Percentiles rank a stretch among this genome's conserved stretches.
Conservation (phyloP, 2,113 vertebrate genomes). For the Ascaphus truei region DNA sequence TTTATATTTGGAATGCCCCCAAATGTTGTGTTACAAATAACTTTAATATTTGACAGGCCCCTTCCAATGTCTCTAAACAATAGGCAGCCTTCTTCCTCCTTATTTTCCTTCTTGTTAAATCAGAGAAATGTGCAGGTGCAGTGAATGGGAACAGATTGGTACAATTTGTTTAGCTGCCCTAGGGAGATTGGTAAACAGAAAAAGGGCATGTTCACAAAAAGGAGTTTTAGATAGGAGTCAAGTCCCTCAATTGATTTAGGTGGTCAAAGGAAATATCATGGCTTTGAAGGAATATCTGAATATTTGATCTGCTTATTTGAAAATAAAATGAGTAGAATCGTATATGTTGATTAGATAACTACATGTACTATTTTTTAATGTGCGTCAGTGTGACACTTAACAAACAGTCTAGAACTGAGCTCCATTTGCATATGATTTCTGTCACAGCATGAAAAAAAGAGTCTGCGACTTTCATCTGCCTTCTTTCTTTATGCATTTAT, state of each 20-base stretch:
- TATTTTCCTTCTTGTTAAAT: not conserved
- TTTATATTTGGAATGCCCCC: not conserved
- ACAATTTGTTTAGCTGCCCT: slow-evolving; percentile 34
- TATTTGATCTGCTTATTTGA: slow-evolving; percentile 48
- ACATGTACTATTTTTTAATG: slow-evolving; percentile 56
- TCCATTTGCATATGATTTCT: slow-evolving; percentile 66
- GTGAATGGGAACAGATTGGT: slow-evolving; percentile 19
- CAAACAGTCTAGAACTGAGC: slow-evolving; percentile 62
- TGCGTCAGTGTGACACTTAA: slow-evolving; percentile 55
- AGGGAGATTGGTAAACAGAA: slow-evolving; percentile 31
- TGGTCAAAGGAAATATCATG: slow-evolving; percentile 32
- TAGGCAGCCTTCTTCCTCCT: not conserved
- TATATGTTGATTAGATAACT: slow-evolving; percentile 54
- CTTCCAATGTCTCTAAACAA: too few species aligned
- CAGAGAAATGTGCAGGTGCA: not conserved
- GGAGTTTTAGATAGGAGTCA: slow-evolving; percentile 2
- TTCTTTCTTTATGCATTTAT: slow-evolving; percentile 50
- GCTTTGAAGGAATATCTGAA: slow-evolving; percentile 31
- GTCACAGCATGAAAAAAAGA: slow-evolving; percentile 54
- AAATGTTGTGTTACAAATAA: too few species aligned
- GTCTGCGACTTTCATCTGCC: slow-evolving; percentile 54
- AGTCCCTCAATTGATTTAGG: slow-evolving; percentile 26
- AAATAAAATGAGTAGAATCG: slow-evolving; percentile 60
- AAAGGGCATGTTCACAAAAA: slow-evolving; percentile 30
- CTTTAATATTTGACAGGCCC: too few species aligned